These are phyloP conservation scores for Parazoanthus atlanticus DNA, from an alignment of 92 coral and sea anemone genomes.

Conservation along the genomic window DNA sequence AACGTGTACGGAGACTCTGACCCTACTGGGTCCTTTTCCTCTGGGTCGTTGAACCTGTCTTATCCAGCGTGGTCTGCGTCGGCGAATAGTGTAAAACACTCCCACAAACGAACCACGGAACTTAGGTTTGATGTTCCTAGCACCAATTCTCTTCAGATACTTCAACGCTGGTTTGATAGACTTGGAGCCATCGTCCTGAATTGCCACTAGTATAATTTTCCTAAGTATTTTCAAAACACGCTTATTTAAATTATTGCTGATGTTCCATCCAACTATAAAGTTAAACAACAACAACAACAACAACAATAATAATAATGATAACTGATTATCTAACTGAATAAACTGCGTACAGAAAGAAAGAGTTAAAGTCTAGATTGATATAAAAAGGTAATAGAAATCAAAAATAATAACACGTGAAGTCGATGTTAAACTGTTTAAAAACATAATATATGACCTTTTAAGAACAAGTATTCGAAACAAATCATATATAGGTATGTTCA, in stretches of 20 bases:
- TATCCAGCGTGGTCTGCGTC: conserved; percentile 34
- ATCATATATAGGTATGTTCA: too few relatives aligned
- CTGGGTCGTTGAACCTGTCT: conserved; percentile 8
- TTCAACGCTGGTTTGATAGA: conserved; percentile 19
- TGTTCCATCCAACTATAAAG: not conserved
- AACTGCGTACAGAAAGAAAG: too few relatives aligned
- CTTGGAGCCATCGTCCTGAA: conserved; percentile 32
- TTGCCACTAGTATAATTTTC: conserved; percentile 22
- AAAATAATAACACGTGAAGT: too few relatives aligned
- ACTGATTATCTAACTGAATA: too few relatives aligned
- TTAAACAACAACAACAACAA: too few relatives aligned
- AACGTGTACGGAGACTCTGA: conserved; percentile 9
- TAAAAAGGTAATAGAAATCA: too few relatives aligned
- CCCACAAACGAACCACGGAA: conserved; percentile 32
- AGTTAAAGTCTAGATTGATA: too few relatives aligned
- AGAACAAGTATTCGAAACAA: too few relatives aligned
- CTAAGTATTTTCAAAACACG: not conserved
- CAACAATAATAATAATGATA: too few relatives aligned
- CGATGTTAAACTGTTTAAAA: too few relatives aligned
- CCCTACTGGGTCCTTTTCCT: conserved; percentile 26
- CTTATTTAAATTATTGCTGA: not conserved
- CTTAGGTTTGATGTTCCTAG: not conserved
- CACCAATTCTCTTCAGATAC: conserved; percentile 26
- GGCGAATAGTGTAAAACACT: conserved; percentile 22
- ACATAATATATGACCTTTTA: too few relatives aligned